Evolutionary conservation across 2,888 invertebrate genomes (phyloP).

Genomic region (Girardia tigrina): DNA sequence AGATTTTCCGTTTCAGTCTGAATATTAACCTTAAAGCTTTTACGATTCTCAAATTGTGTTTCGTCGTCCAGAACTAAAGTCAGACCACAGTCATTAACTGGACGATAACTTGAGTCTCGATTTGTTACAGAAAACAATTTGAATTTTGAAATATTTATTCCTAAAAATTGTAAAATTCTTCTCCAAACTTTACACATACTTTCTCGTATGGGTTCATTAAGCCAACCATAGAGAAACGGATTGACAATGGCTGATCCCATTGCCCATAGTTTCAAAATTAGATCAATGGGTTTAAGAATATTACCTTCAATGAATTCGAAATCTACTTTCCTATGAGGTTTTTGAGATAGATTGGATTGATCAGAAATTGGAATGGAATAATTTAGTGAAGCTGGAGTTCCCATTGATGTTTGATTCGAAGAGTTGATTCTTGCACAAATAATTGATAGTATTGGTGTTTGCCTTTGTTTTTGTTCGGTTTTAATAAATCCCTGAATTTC

Average conservation of each 20-base stretch:
- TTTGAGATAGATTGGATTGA: neutral
- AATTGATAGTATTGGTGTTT: neutral
- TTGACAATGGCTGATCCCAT: slow-evolving; percentile 33
- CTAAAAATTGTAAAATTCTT: slow-evolving; percentile 16
- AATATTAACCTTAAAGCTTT: neutral
- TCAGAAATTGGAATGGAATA: neutral
- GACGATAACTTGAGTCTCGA: slow-evolving; percentile 13
- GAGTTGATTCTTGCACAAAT: neutral
- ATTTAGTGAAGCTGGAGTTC: neutral
- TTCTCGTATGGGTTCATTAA: slow-evolving; percentile 34
- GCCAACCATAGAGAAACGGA: slow-evolving; percentile 37
- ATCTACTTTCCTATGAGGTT: neutral
- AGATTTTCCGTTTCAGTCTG: neutral
- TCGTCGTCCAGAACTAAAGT: neutral
- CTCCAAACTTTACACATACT: slow-evolving; percentile 30
- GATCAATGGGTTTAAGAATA: slow-evolving; percentile 29
- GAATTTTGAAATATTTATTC: neutral
- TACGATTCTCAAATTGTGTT: neutral
- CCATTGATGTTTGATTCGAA: neutral
- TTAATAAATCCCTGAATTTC: slow-evolving; percentile 29
- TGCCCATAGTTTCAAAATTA: slow-evolving; percentile 35
- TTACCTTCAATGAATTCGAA: slow-evolving; percentile 24
- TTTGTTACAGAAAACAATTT: neutral
- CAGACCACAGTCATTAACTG: neutral
- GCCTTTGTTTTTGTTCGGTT: neutral